Evolutionary conservation across 2,888 invertebrate species (phyloP).

Genomic region (Labia minor): DNA sequence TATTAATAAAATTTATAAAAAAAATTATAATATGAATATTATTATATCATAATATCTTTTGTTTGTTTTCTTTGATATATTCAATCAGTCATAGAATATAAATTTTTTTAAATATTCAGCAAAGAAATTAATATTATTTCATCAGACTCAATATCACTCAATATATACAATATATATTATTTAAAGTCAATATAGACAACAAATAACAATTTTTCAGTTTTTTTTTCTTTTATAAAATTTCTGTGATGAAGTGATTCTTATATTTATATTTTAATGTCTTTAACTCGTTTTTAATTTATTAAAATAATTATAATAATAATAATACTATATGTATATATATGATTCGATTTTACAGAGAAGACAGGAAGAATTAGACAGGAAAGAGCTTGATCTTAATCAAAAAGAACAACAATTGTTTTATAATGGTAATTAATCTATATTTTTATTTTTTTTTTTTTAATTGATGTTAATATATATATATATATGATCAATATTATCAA

Average conservation of each 20-base stretch:
- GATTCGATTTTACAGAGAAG: conserved; percentile 47
- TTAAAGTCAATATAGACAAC: conserved; percentile 16
- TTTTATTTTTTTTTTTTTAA: conserved; percentile 20
- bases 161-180: background rate
- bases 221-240: conserved; percentile 22
- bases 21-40: no score
- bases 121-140: no score
- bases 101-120: no score
- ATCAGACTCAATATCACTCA: no score
- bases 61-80: background rate
- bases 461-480: conserved; percentile 13
- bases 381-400: conserved; percentile 77
- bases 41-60: background rate
- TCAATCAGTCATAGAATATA: no score
- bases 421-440: background rate
- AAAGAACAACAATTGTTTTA: conserved; percentile 69
- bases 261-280: no score
- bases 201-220: conserved; percentile 23
- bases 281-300: no score
- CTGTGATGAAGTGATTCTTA: no score
- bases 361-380: conserved; percentile 82
- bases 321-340: no score
- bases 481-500: background rate
- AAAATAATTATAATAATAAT: no score
- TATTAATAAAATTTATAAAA: no score